These are phyloP conservation scores for Sarcophilus harrisii DNA, from an alignment of 2,797 vertebrate genomes.

Conservation along the genomic window DNA sequence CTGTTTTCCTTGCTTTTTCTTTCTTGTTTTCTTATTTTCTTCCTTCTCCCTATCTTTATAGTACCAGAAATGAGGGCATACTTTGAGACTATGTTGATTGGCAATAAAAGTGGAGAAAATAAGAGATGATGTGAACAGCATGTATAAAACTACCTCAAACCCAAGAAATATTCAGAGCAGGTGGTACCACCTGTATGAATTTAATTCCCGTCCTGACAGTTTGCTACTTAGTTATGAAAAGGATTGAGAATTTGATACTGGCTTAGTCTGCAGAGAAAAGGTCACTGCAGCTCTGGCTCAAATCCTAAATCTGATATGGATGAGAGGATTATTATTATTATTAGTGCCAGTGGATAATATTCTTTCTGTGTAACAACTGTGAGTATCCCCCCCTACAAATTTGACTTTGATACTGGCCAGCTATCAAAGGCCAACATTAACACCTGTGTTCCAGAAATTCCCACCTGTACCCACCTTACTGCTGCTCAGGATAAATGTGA, in stretches of 20 bases:
- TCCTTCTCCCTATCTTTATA: constrained; percentile 31
- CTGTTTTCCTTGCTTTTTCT: constrained; percentile 21
- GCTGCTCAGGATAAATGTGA: constrained; percentile 51
- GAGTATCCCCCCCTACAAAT: constrained; percentile 70
- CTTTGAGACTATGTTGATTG: constrained; percentile 47
- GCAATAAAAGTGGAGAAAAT: constrained; percentile 39
- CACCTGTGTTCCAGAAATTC: constrained; percentile 64
- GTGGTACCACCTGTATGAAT: constrained; percentile 81
- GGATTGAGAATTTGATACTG: constrained; percentile 80
- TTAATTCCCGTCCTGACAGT: constrained; percentile 79
- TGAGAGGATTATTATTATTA: constrained; percentile 65
- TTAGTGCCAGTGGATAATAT: constrained; percentile 61
- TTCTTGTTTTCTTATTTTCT: background rate
- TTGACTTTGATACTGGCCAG: constrained; percentile 72
- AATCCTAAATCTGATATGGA: constrained; percentile 63
- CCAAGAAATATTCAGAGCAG: constrained; percentile 76
- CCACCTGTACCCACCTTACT: constrained; percentile 66
- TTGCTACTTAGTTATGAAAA: constrained; percentile 74
- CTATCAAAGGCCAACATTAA: constrained; percentile 62
- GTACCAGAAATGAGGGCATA: constrained; percentile 32
- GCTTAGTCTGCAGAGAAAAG: constrained; percentile 62
- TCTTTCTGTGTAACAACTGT: constrained; percentile 72
- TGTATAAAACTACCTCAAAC: constrained; percentile 44
- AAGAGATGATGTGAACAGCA: background rate
- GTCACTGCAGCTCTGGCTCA: constrained; percentile 48